Percentiles rank a stretch among this genome's conserved stretches.
Conservation (phyloP, 2,113 vertebrate genomes). For the Pithys albifrons region DNA sequence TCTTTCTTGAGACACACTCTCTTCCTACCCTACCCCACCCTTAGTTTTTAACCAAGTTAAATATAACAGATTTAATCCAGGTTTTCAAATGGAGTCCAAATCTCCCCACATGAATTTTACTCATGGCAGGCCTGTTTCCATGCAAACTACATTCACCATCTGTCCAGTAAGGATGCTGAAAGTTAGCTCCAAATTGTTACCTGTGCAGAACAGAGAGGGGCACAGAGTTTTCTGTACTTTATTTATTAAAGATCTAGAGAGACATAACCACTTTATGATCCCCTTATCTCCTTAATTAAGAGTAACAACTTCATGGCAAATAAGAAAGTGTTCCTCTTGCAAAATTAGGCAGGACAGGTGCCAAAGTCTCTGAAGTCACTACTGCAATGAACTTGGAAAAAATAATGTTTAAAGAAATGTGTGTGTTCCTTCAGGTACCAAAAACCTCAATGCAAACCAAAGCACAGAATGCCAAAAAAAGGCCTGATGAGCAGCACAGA, state of each 20-base stretch:
- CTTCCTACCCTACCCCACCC: not conserved
- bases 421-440: not conserved
- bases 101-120: not conserved
- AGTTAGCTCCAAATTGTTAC: not conserved
- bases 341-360: not conserved
- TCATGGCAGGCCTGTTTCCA: not conserved
- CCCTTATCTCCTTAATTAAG: not conserved
- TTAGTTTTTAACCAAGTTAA: not conserved
- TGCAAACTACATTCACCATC: accelerated
- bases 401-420: not conserved
- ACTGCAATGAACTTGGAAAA: not conserved
- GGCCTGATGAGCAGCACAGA: not conserved
- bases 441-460: not conserved
- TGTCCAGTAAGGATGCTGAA: not conserved
- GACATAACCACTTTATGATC: not conserved
- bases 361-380: not conserved
- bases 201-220: not conserved
- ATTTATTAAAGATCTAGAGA: not conserved
- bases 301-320: not conserved
- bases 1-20: not conserved
- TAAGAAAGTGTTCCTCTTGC: not conserved
- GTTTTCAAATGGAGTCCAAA: not conserved
- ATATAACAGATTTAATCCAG: not conserved
- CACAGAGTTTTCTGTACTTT: not conserved
- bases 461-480: not conserved